phyloP scores from a whole-genome alignment of 2,797 vertebrate genomes.

The Nothura maculosa region DNA sequence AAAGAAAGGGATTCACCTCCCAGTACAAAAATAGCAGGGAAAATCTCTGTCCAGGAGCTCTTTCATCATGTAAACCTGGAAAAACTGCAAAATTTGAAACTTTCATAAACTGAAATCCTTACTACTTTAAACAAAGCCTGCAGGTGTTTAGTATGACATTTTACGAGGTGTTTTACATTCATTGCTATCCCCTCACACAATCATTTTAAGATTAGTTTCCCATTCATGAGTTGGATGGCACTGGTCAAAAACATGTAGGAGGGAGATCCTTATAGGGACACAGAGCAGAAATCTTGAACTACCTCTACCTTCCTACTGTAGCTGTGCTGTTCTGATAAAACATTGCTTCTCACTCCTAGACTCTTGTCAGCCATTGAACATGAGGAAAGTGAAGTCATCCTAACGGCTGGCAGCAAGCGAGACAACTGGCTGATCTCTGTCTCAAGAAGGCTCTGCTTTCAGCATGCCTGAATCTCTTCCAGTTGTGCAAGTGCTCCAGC shows the following conservation, averaged over 20 bases:
- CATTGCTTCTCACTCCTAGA: not conserved
- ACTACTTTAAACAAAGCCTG: not conserved
- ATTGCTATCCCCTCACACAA: not conserved
- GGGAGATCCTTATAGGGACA: not conserved
- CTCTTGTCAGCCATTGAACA: not conserved
- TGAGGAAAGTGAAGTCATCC: not conserved
- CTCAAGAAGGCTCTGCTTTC: slow-evolving; percentile 43
- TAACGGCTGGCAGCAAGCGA: not conserved
- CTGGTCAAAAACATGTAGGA: not conserved
- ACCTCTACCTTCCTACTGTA: not conserved
- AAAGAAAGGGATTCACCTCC: not conserved
- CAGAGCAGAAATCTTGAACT: not conserved
- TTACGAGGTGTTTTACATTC: not conserved
- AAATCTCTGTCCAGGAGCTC: not conserved
- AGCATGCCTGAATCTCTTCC: not conserved
- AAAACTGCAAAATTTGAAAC: not conserved
- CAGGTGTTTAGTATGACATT: not conserved
- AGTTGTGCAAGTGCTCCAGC: slow-evolving; percentile 14
- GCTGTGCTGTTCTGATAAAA: not conserved
- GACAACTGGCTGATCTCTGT: not conserved
- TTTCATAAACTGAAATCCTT: not conserved
- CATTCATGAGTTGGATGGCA: not conserved
- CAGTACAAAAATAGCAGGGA: not conserved
- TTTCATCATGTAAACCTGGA: not conserved
- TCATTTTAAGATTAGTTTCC: not conserved